phyloP scores from a whole-genome alignment of 2,113 vertebrate genomes.

The Orthonyx spaldingii region DNA sequence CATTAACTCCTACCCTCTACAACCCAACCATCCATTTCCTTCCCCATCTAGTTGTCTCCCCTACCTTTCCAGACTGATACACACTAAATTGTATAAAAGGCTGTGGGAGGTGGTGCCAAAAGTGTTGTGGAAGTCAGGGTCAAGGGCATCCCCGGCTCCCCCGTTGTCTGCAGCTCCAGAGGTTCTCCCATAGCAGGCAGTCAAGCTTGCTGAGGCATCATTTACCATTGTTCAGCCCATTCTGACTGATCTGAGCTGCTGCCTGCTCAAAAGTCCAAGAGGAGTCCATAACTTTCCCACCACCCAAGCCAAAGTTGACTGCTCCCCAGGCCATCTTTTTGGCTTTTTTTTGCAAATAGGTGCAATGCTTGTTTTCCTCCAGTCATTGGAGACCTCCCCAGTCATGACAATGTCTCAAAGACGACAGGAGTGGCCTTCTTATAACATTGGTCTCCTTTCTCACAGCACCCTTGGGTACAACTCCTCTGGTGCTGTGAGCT shows the following conservation, averaged over 20 bases:
- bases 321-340: not conserved
- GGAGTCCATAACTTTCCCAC: not conserved
- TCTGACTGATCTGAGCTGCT: not conserved
- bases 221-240: not conserved
- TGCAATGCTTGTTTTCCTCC: not conserved
- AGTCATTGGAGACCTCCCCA: accelerated
- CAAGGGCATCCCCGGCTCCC: not conserved
- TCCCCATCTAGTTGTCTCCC: not conserved
- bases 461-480: not conserved
- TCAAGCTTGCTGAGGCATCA: not conserved
- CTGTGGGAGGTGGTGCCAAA: not conserved
- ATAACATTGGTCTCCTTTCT: not conserved
- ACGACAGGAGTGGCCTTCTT: not conserved
- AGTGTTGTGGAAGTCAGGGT: not conserved
- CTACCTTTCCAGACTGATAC: not conserved
- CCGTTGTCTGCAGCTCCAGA: not conserved
- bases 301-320: not conserved
- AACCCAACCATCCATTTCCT: not conserved
- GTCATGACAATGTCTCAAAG: not conserved
- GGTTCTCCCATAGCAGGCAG: not conserved
- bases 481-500: not conserved
- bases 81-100: not conserved
- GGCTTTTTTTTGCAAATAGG: not conserved
- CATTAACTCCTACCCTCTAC: not conserved
- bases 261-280: not conserved